Base-by-base conservation (phyloP, 2,113 vertebrate genomes). In the Collichthys lucidus region DNA sequence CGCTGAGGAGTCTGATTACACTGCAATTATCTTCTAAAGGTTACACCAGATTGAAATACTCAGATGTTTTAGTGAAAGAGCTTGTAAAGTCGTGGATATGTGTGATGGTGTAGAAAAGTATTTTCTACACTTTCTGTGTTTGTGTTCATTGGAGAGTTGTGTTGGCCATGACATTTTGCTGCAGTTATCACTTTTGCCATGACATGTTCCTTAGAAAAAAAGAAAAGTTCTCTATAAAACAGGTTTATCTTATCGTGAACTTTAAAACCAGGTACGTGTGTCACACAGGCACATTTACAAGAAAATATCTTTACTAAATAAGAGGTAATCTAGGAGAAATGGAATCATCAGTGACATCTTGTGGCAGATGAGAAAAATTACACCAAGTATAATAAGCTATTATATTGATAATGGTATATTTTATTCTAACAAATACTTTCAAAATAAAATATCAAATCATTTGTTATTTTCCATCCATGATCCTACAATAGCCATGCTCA, bases 331-430 rank as follows among this genome's bases (percentile, higher is more conserved):
- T 0, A 52, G 31, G 14, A 15, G 5, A 44, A 22, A 6, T 16
- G 74, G 40, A 68, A 24, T 67, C 24, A 42, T 86, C 52, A 74
- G 85, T 81, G 92, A 88, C 94, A 82, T 78, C 92, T 91, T 64
- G 90, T 93, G 94, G 92, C 59, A 15, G 11, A 17, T 66, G 3
- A 22, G 15, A 19, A 16, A 44, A 59, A 11, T 14, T 67, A 63
- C 73, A 81, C 60, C 6, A 12, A n/a, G n/a, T n/a, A n/a, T n/a
- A n/a, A n/a, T 11, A 16, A 59, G 42, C 4, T 26, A 8, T 16
- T 20, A 35, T 49, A 19, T 24, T 22, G 16, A 59, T 20, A 52
- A 31, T 20, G 11, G 31, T 61, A 14, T 47, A 26, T n/a, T 10
- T 42, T 22, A 10, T n/a, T 40, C 11, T 5, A 22, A 17, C 22